Evolutionary conservation across 2,113 vertebrate species (phyloP).

Genomic region (Python bivittatus): DNA sequence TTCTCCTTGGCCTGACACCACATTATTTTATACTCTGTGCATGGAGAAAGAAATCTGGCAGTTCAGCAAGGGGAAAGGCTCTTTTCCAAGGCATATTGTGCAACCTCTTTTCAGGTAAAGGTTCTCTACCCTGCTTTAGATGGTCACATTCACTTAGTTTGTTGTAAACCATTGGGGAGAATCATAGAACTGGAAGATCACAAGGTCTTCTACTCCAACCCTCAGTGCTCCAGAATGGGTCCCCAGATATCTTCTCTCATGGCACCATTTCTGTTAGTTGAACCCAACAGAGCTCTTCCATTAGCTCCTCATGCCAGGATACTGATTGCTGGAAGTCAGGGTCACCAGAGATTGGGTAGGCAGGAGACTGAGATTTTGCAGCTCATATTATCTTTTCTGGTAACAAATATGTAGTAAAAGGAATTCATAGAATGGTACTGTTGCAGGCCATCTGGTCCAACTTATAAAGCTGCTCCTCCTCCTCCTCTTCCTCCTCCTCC

Average conservation of each 20-base stretch:
- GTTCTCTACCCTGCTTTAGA: neutral
- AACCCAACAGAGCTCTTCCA: neutral
- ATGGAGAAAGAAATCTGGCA: neutral
- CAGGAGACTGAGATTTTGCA: neutral
- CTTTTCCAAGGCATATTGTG: neutral
- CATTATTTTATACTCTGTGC: neutral
- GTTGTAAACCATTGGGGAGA: neutral
- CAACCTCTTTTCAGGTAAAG: neutral
- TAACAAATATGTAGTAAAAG: neutral
- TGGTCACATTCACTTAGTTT: neutral
- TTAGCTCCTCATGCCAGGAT: neutral
- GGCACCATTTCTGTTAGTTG: neutral
- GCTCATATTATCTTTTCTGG: neutral
- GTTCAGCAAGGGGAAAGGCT: neutral
- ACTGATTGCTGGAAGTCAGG: neutral
- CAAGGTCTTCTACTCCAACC: neutral
- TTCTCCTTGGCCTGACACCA: neutral
- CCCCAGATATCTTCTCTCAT: neutral
- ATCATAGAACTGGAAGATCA: neutral
- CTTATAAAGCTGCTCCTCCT: neutral
- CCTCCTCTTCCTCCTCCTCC: too few relatives aligned
- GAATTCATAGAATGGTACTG: neutral
- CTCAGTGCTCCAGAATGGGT: neutral
- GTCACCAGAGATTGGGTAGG: neutral
- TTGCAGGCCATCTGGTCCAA: neutral